Base-by-base conservation (phyloP, 2,888 invertebrate genomes). In the Netelia fuscicornis region DNA sequence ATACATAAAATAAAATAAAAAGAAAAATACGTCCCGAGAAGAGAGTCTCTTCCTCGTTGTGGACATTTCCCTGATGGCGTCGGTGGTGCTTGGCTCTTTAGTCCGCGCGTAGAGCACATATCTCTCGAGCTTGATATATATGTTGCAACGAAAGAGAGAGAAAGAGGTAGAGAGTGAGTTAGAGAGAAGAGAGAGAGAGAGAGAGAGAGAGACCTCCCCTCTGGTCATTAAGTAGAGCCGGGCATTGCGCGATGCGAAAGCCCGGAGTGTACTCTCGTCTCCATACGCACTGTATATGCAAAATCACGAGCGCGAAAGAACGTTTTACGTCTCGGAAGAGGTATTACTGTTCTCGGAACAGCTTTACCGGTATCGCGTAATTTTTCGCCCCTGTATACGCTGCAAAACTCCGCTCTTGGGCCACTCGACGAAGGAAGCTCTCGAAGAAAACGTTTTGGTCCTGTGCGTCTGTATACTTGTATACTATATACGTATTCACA, bases 211-310 rank as follows among this genome's bases (percentile, higher is more conserved):
- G 37, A 6, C 62, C 30, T 48, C 70, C 48, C 67, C 75, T 68
- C 52, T 81, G 81, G 68, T 81, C 75, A 81, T 81, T 81, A 48
- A 48, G 48, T 48, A 81, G 68, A 42, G 81, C 42, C 52, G 81
- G 54, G 52, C 70, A 81, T 81, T 81, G 70, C 81, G 64, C 23
- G 68, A 30, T 58, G 67, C 54, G 72, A 74, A 58, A 67, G 58
- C n/a, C 20, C 17, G 58, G 37, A 52, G 25, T 68, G 44, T 44
- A 44, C 75, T 48, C 48, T 25, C 20, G 60, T 42, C 68, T 10
- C 25, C 11, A 44, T 25, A 48, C 74, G 17, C 75, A 62, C 58
- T 62, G 58, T 60, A 23, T 81, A 81, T 75, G 81, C 68, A 81
- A 75, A 81, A 70, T 62, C 67, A 42, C 71, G 64, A 56, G 23